Base-by-base conservation (phyloP, 2,113 vertebrate genomes). In the Mesitornis unicolor region DNA sequence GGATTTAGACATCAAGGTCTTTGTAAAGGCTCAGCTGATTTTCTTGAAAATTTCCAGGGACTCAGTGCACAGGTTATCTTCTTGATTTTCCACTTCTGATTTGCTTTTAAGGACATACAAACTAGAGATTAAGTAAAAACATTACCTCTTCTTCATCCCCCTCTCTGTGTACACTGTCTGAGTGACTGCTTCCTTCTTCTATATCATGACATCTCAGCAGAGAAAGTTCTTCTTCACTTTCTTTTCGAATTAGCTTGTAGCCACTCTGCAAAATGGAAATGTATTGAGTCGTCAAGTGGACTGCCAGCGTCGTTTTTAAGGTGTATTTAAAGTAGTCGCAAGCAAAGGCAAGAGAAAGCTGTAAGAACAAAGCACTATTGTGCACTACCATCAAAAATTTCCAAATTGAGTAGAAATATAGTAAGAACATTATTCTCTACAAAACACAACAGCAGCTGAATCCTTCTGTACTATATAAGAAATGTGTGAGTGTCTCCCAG, bases 211-310 rank as follows among this genome's bases (percentile, higher is more conserved):
- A 87, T 3, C 98, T 98, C 97, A 99, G 94, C 38, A 99, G 95
- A 82, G 97, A 98, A 43, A 99, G 95, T 18, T 99, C 99, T 63
- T 99, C 99, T 60, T 99, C 99, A 3, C 99, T 99, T 85, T 98
- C 98, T 21, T 98, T 98, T 31, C 99, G 98, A 36, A 99, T 96
- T 3, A 99, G 98, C 31, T 99, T 99, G 94, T 99, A 99, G 24
- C 99, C 99, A 93, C 99, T 94, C 99, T 99, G 87, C 48, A 76
- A 88, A 95, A 95, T 11, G 15, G 21, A 54, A 82, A 88, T 9
- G 6, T 0, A 48, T 33, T 2, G 1, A 8, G 16, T 21, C 33
- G 74, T 50, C 17, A 59, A 45, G 24, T 19, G 64, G 48, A 70
- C 51, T 75, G 61, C 22, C 38, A 42, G 40, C 10, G 26, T 6